Evolutionary conservation across 2,888 invertebrate species (phyloP).

Genomic region (Maniola hyperantus): DNA sequence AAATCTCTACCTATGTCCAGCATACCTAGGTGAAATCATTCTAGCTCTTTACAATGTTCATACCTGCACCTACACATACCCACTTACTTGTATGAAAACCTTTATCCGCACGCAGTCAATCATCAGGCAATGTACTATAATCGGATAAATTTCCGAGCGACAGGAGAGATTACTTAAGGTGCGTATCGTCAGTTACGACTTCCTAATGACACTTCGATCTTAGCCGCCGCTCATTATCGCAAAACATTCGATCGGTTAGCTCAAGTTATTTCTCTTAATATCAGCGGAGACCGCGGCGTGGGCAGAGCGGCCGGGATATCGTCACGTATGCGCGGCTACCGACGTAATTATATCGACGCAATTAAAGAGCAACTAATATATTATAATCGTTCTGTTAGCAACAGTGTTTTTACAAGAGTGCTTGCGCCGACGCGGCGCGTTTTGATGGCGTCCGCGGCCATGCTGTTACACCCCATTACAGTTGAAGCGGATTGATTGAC

Average conservation of each 20-base stretch:
- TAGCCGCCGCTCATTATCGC: slow-evolving; percentile 77
- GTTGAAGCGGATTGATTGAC: slow-evolving; percentile 58
- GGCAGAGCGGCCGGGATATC: slow-evolving; percentile 73
- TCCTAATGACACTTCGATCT: slow-evolving; percentile 82
- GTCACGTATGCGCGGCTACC: slow-evolving; percentile 76
- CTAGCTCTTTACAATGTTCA: too few species aligned
- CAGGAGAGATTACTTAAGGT: slow-evolving; percentile 73
- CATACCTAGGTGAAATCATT: too few species aligned
- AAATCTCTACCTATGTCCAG: too few species aligned
- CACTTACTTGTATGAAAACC: not conserved
- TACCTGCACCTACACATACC: too few species aligned
- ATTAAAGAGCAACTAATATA: slow-evolving; percentile 81
- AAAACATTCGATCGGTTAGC: slow-evolving; percentile 76
- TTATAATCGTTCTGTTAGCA: slow-evolving; percentile 80
- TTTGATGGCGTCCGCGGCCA: slow-evolving; percentile 60
- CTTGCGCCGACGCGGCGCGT: slow-evolving; percentile 61
- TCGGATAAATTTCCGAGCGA: slow-evolving; percentile 71
- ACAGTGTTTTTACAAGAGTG: slow-evolving; percentile 74
- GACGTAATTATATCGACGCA: slow-evolving; percentile 80
- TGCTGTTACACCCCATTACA: slow-evolving; percentile 62
- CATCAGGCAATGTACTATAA: slow-evolving; percentile 61
- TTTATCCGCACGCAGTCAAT: slow-evolving; percentile 22
- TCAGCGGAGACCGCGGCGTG: slow-evolving; percentile 59
- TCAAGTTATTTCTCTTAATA: slow-evolving; percentile 80
- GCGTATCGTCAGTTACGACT: slow-evolving; percentile 75